Conservation (phyloP, 2,797 vertebrate species). For the Peromyscus attwateri region DNA sequence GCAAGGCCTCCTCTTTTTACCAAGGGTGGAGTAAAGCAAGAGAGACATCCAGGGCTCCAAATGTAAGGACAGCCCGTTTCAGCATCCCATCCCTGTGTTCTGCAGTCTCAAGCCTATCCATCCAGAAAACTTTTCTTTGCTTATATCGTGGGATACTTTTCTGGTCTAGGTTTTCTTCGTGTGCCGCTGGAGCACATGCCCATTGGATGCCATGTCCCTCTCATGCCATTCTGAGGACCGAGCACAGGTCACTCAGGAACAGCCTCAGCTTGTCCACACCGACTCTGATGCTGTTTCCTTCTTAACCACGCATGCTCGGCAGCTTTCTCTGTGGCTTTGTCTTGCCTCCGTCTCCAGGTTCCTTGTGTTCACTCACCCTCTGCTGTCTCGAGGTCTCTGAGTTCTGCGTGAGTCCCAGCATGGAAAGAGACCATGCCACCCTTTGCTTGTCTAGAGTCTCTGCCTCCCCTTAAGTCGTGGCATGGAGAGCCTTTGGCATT, state of each 20-base stretch:
- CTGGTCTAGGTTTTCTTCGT: neutral
- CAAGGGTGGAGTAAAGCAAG: neutral
- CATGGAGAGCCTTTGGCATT: neutral
- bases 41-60: neutral
- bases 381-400: neutral
- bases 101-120: neutral
- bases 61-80: too few relatives aligned
- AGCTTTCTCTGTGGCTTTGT: neutral
- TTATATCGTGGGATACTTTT: neutral
- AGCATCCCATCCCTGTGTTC: fast-evolving
- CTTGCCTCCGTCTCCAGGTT: neutral
- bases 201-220: neutral
- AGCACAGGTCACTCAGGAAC: neutral
- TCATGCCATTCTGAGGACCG: fast-evolving
- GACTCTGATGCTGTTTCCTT: fast-evolving
- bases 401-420: neutral
- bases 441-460: neutral
- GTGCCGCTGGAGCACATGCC: fast-evolving
- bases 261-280: fast-evolving
- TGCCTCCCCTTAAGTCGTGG: neutral
- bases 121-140: neutral
- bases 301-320: fast-evolving
- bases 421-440: too few relatives aligned
- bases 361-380: neutral
- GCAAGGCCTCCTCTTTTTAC: neutral